phyloP scores from a whole-genome alignment of 1,140 invertebrate genomes.

The Hydropsyche tenuis region DNA sequence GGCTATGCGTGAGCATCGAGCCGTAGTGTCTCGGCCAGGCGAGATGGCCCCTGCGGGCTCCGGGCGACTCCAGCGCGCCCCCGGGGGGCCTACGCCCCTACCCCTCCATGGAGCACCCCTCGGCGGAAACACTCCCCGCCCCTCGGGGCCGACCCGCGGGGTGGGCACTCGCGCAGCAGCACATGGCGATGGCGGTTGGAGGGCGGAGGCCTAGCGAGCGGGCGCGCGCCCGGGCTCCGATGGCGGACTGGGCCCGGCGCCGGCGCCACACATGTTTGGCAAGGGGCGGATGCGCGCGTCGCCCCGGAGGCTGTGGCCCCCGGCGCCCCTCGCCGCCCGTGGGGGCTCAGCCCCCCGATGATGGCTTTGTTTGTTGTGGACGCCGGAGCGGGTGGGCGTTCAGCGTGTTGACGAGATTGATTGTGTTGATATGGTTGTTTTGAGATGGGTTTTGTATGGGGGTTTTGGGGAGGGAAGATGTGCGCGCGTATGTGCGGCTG shows the following conservation, averaged over 20 bases:
- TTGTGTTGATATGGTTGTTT: no score
- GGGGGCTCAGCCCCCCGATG: no score
- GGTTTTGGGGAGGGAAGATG: no score
- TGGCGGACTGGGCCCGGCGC: slow-evolving; percentile 21
- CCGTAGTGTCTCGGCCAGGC: slow-evolving; percentile 63
- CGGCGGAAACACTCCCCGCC: not conserved
- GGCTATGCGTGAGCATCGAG: slow-evolving; percentile 78
- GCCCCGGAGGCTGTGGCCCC: slow-evolving; percentile 33
- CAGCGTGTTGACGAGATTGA: no score
- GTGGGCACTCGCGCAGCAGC: not conserved
- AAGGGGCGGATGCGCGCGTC: slow-evolving; percentile 43
- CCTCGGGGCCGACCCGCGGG: not conserved
- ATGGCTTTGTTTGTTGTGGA: no score
- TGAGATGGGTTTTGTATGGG: no score
- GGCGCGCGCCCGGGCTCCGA: not conserved
- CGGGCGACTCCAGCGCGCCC: slow-evolving; percentile 58
- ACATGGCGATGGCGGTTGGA: not conserved
- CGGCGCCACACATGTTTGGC: slow-evolving; percentile 7
- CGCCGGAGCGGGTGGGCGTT: no score
- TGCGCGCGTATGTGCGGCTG: no score
- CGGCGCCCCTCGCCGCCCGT: no score
- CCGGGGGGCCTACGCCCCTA: slow-evolving; percentile 17
- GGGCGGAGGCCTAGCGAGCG: slow-evolving; percentile 1
- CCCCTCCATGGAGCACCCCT: not conserved
- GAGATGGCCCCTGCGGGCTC: slow-evolving; percentile 52